Percentiles rank a stretch among this genome's conserved stretches.
These are phyloP conservation scores for Bergia puertoricense DNA, from an alignment of 92 coral and sea anemone genomes.

Conservation along the genomic window DNA sequence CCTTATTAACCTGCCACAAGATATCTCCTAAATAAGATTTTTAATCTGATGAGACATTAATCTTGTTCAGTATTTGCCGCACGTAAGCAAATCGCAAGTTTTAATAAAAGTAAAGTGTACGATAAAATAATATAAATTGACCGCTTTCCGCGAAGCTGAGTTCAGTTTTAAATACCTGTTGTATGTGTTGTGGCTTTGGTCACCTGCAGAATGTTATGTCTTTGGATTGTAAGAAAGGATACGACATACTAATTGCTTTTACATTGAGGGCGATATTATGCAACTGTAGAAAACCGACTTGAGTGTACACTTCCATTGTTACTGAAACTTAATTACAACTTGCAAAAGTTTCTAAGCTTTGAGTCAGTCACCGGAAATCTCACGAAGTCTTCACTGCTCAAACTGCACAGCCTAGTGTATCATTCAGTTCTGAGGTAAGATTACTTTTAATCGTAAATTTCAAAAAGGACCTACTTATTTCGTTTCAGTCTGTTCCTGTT, in stretches of 20 bases:
- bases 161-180: too few species aligned
- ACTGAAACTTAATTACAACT: background rate
- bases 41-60: background rate
- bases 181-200: background rate
- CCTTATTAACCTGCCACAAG: background rate
- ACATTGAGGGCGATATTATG: background rate
- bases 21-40: background rate
- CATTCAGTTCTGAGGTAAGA: background rate
- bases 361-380: too few species aligned
- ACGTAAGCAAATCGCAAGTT: background rate
- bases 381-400: background rate
- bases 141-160: background rate
- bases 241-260: background rate
- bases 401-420: too few species aligned
- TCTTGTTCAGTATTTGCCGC: background rate
- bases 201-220: background rate
- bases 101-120: too few species aligned
- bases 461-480: background rate
- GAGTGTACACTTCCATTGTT: background rate
- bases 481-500: background rate
- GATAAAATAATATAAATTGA: background rate
- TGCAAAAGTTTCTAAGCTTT: background rate
- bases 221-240: background rate
- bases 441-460: background rate
- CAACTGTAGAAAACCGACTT: background rate